Evolutionary conservation across 2,113 vertebrate species (phyloP), one percentile per base, ranked within the genome.

Genomic region (Charadrius vociferus): DNA sequence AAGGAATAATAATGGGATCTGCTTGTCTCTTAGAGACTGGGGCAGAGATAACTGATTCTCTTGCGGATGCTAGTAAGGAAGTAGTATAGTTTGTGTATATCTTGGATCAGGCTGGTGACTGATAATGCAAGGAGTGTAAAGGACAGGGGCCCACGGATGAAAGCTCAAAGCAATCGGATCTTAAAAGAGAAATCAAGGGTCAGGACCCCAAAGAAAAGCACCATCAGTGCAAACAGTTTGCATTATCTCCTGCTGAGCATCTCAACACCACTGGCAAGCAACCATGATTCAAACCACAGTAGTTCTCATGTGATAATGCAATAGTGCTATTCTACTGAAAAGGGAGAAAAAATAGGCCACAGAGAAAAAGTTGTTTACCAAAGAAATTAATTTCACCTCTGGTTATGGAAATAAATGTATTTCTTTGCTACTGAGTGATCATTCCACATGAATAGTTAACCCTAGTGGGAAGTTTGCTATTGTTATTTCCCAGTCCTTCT

Each of bases 1-100:
- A 84, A 95, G 41, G 85, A 95, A 90, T 93, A 89, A 87, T 86
- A 70, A 82, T 75, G 66, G 61, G 18, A 72, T 93, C 62, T 91
- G 61, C 70, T 93, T 82, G 81, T 86, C 84, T 95, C 59, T 91
- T 84, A 86, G 86, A 74, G 62, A 72, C 71, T 62, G 78, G 24
- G 45, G 19, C 50, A 95, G 58, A 85, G 73, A 67, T 67, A 86
- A 85, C 49, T 65, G 43, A 53, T 88, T 87, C 41, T 88, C 22
- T 71, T 88, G 39, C 53, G 66, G 62, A 37, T 82, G 39, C 19
- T 72, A 77, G 62, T 66, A 77, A 77, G 36, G n/a, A 36, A 59
- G 56, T 47, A 45, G 45, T 39, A 52, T 14, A 45, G 18, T 58
- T 79, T 14, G 0, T 52, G n/a, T 66, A 12, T 85, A 47, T 58